Percentiles rank a stretch among this genome's conserved stretches.
These are phyloP conservation scores for Platerodrilus igneus DNA, from an alignment of 2,888 invertebrate genomes.

Conservation along the genomic window DNA sequence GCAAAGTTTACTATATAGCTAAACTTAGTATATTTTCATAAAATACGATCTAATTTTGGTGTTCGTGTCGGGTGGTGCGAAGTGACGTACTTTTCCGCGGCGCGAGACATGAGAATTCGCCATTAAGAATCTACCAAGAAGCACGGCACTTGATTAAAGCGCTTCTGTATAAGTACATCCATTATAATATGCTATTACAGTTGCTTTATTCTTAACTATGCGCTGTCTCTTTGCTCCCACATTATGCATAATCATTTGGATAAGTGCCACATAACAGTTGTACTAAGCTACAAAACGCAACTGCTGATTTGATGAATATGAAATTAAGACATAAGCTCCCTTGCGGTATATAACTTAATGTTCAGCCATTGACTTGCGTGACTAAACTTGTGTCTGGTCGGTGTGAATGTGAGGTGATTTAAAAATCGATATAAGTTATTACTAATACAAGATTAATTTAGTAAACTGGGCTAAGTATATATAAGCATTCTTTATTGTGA, in stretches of 20 bases:
- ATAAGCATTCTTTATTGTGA: too few species aligned
- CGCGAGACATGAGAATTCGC: conserved; percentile 40
- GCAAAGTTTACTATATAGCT: conserved; percentile 18
- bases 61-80: conserved; percentile 25
- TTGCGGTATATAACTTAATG: too few species aligned
- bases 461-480: too few species aligned
- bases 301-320: too few species aligned
- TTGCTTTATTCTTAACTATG: conserved; percentile 41
- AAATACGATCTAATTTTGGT: conserved; percentile 29
- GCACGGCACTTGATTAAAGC: conserved; percentile 43
- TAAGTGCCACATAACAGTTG: too few species aligned
- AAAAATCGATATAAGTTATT: too few species aligned
- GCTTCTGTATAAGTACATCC: conserved; percentile 38
- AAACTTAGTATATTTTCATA: conserved; percentile 22
- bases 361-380: too few species aligned
- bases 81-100: conserved; percentile 25
- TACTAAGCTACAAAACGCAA: too few species aligned
- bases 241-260: conserved; percentile 32
- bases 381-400: too few species aligned
- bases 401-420: too few species aligned
- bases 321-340: too few species aligned
- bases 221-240: conserved; percentile 31
- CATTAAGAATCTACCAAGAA: conserved; percentile 40
- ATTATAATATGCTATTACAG: conserved; percentile 38
- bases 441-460: too few species aligned